These are phyloP conservation scores for Chloroceryle amazona DNA, from an alignment of 2,797 vertebrate species.

Conservation along the genomic window DNA sequence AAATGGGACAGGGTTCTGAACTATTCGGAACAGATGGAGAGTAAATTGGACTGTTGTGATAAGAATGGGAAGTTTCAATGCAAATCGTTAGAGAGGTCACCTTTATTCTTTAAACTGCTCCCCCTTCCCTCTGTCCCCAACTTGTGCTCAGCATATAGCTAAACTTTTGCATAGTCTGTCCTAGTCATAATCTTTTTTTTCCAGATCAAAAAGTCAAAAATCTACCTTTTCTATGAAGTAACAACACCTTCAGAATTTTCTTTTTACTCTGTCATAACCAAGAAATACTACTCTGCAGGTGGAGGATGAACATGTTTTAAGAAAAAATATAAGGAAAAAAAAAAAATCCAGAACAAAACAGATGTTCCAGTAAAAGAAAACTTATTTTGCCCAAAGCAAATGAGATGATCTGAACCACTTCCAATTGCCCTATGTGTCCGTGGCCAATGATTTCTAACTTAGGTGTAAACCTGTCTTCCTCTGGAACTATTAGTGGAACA, in stretches of 20 bases:
- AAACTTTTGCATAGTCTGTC: background rate
- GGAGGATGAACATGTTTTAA: background rate
- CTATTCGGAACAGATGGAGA: constrained; percentile 5
- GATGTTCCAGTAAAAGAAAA: background rate
- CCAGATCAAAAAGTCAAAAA: background rate
- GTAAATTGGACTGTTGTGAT: background rate
- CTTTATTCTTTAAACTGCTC: background rate
- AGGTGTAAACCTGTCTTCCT: background rate
- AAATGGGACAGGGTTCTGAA: constrained; percentile 13
- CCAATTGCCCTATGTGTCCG: background rate
- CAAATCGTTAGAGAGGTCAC: background rate
- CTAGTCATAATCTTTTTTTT: background rate
- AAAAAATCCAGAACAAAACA: background rate
- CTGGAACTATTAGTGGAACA: background rate
- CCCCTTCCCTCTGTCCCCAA: background rate
- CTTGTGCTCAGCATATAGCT: background rate
- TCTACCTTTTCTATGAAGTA: background rate
- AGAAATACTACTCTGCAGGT: background rate
- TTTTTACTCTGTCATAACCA: background rate
- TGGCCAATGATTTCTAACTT: background rate
- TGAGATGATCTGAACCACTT: background rate
- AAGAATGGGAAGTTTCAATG: constrained; percentile 5
- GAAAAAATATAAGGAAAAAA: background rate
- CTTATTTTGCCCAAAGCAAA: background rate
- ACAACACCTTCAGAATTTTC: background rate